phyloP scores from a whole-genome alignment of 2,113 vertebrate species.

The Camelus bactrianus region DNA sequence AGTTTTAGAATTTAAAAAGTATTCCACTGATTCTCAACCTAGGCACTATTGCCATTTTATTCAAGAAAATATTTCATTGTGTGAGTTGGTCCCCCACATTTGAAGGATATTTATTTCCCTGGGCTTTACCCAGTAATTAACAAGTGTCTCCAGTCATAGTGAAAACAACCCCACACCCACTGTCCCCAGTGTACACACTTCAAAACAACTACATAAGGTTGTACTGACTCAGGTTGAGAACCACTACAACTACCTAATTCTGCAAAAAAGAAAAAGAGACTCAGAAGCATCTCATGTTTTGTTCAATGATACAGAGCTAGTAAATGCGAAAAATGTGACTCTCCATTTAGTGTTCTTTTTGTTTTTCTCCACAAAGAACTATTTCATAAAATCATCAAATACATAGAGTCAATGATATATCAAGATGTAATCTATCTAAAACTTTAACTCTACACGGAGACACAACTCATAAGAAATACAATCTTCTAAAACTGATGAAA shows the following conservation, averaged over 20 bases:
- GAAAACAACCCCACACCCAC: neutral
- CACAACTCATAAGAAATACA: neutral
- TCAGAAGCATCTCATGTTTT: neutral
- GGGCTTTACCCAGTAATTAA: neutral
- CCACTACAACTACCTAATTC: neutral
- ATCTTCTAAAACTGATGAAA: slow-evolving; percentile 1
- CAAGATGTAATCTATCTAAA: neutral
- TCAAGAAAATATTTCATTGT: slow-evolving; percentile 24
- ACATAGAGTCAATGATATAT: neutral
- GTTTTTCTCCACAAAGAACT: neutral
- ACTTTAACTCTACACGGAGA: slow-evolving; percentile 32
- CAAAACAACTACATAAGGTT: neutral
- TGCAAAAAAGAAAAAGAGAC: neutral
- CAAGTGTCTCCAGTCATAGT: neutral
- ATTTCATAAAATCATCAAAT: slow-evolving; percentile 23
- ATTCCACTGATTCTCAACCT: neutral
- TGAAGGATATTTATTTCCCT: slow-evolving; percentile 6
- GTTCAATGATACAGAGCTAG: neutral
- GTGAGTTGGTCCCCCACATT: neutral
- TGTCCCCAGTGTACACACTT: neutral
- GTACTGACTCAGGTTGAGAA: neutral
- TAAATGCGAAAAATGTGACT: neutral
- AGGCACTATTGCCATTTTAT: neutral
- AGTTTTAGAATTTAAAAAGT: slow-evolving; percentile 1
- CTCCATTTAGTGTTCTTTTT: neutral